Conservation (phyloP, 2,797 vertebrate species). For the Coilia nasus region DNA sequence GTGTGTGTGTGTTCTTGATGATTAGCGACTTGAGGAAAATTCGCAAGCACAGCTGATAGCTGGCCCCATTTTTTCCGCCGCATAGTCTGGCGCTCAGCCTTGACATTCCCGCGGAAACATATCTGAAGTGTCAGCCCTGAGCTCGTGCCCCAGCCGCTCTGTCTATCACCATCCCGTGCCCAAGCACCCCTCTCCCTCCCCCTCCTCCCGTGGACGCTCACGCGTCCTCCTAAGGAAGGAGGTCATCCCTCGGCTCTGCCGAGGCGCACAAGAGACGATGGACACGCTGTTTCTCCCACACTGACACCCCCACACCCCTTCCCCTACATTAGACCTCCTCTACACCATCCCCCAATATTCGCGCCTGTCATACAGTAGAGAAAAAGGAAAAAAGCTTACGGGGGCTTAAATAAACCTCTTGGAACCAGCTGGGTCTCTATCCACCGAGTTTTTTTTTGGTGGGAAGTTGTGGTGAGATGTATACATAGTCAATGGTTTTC, state of each 20-base stretch:
- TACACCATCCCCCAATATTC: neutral
- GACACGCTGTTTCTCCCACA: neutral
- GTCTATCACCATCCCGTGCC: neutral
- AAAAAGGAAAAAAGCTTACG: neutral
- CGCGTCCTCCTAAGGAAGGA: neutral
- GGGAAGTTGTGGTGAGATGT: neutral
- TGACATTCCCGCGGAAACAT: slow-evolving; percentile 15
- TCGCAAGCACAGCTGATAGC: slow-evolving; percentile 15
- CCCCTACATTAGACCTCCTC: neutral
- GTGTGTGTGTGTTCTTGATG: neutral
- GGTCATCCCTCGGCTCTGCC: slow-evolving; percentile 30
- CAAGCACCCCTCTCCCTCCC: neutral
- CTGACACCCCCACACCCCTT: neutral
- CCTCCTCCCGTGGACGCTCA: neutral
- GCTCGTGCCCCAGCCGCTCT: neutral
- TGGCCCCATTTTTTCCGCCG: slow-evolving; percentile 15
- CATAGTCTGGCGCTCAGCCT: neutral
- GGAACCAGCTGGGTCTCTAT: neutral
- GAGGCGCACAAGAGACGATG: neutral
- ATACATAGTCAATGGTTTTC: neutral
- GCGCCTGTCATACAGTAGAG: neutral
- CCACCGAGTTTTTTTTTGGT: neutral
- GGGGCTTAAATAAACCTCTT: neutral
- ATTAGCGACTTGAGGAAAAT: neutral
- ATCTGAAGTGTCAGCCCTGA: slow-evolving; percentile 17